Evolutionary conservation across 2,888 invertebrate genomes (phyloP).

Genomic region (Cryptocephalus moraei): DNA sequence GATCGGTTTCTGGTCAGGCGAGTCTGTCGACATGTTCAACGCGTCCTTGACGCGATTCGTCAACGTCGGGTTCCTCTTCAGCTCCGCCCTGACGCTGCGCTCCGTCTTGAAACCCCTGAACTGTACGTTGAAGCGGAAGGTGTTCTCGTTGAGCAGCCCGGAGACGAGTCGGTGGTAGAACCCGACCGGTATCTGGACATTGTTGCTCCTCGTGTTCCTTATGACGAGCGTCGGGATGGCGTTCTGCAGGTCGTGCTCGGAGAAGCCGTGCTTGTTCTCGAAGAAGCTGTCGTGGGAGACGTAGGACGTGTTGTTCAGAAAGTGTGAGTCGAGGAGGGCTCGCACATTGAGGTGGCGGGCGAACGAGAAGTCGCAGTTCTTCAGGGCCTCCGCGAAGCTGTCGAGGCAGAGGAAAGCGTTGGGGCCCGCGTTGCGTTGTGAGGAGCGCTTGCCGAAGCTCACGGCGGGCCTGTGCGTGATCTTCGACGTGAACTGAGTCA

Average conservation of each 20-base stretch:
- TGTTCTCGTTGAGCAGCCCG: conserved; percentile 25
- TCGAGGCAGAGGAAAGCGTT: conserved; percentile 33
- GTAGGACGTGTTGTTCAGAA: conserved; percentile 33
- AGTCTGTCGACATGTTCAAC: conserved; percentile 15
- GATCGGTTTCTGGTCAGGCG: conserved; percentile 15
- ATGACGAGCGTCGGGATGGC: conserved; percentile 26
- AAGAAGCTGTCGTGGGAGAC: conserved; percentile 36
- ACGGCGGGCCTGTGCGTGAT: conserved; percentile 35
- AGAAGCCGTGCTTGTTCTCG: conserved; percentile 39
- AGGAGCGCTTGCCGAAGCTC: conserved; percentile 25
- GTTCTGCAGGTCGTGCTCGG: conserved; percentile 24
- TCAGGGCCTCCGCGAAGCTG: conserved; percentile 38
- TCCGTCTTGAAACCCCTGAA: conserved; percentile 73
- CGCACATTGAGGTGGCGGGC: conserved; percentile 29
- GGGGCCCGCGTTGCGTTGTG: not conserved
- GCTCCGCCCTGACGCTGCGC: conserved; percentile 58
- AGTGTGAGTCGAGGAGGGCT: conserved; percentile 27
- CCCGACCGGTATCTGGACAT: conserved; percentile 23
- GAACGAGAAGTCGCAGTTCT: conserved; percentile 35
- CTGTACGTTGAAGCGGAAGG: conserved; percentile 41
- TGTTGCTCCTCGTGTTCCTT: conserved; percentile 8
- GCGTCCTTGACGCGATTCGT: conserved; percentile 54
- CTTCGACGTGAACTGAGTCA: conserved; percentile 34
- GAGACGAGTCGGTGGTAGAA: conserved; percentile 29
- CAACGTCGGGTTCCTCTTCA: conserved; percentile 60